Evolutionary conservation across 2,113 vertebrate genomes (phyloP).

Genomic region (Prolemur simus): DNA sequence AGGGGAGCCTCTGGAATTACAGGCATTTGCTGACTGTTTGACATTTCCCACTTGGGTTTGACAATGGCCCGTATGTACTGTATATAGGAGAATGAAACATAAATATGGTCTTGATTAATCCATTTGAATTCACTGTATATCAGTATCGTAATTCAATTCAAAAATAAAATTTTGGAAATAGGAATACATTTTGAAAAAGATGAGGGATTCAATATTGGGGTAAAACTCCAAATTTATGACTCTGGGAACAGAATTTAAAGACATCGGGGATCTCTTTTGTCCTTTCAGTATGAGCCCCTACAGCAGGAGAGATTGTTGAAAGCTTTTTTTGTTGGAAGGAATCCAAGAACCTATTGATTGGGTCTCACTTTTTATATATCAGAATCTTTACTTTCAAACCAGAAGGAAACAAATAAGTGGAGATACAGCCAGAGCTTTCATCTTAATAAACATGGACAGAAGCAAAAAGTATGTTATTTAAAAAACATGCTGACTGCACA

Average conservation of each 20-base stretch:
- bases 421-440: background rate
- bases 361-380: constrained; percentile 46
- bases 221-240: constrained; percentile 13
- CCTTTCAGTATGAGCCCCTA: background rate
- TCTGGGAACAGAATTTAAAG: constrained; percentile 15
- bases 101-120: background rate
- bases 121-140: background rate
- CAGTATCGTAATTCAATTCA: constrained; percentile 11
- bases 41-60: background rate
- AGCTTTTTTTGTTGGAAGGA: constrained; percentile 22
- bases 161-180: constrained; percentile 3
- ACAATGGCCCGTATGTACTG: background rate
- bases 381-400: constrained; percentile 52
- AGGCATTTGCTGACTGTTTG: background rate
- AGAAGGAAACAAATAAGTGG: constrained; percentile 2
- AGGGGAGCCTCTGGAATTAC: background rate
- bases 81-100: background rate
- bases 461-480: constrained; percentile 43
- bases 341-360: constrained; percentile 39
- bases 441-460: constrained; percentile 42
- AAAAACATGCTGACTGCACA: constrained; percentile 28
- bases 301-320: background rate
- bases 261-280: background rate
- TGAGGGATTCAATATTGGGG: background rate
- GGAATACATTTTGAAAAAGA: background rate